Conservation (phyloP, 2,113 vertebrate genomes). For the Chionomys nivalis region DNA sequence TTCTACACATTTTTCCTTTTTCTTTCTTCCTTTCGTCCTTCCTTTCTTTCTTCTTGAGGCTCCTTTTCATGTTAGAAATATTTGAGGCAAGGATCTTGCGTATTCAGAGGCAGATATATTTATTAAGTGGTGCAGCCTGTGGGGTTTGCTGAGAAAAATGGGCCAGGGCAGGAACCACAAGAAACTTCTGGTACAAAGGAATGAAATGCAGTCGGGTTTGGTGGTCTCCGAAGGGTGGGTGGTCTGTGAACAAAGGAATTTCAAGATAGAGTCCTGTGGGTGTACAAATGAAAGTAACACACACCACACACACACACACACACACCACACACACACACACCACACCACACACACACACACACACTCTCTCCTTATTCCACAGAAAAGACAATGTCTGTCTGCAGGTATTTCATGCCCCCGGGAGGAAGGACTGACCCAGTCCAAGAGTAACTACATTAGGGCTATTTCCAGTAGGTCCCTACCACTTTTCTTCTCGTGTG, state of each 20-base stretch:
- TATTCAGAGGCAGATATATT: conserved; percentile 77
- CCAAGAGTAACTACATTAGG: conserved; percentile 68
- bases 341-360: background rate
- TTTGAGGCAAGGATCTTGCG: conserved; percentile 70
- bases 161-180: background rate
- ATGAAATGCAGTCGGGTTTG: background rate
- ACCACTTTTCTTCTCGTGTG: conserved; percentile 84
- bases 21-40: no score
- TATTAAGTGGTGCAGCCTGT: conserved; percentile 67
- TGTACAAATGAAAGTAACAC: conserved; percentile 35
- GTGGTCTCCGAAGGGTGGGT: conserved; percentile 64
- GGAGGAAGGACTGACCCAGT: conserved; percentile 59
- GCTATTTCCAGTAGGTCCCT: conserved; percentile 79
- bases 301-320: background rate
- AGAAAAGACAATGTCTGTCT: conserved; percentile 72
- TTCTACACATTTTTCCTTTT: conserved; percentile 61
- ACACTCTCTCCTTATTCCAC: background rate
- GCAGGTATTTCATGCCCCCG: background rate
- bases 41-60: conserved; percentile 30
- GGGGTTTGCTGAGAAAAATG: background rate
- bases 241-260: conserved; percentile 78
- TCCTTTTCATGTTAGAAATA: conserved; percentile 78
- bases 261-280: conserved; percentile 57
- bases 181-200: conserved; percentile 68
- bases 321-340: conserved; percentile 10